Evolutionary conservation across 2,797 vertebrate species (phyloP).

Genomic region (Helostoma temminkii): DNA sequence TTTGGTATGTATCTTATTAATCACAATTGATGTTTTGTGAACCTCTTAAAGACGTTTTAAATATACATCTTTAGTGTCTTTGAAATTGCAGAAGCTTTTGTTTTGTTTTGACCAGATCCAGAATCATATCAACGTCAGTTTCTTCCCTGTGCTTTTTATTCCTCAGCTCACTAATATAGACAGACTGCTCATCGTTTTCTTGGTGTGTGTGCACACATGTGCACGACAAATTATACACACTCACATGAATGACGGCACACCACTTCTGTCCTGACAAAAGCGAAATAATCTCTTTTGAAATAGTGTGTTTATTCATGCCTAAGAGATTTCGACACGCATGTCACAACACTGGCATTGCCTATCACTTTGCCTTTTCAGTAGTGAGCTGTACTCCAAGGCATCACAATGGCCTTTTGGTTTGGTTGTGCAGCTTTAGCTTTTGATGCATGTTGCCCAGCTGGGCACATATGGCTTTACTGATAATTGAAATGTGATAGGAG

Average conservation of each 20-base stretch:
- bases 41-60: too few species aligned
- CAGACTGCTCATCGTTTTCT: constrained; percentile 25
- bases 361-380: constrained; percentile 60
- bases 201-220: neutral
- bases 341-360: constrained; percentile 64
- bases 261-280: constrained; percentile 55
- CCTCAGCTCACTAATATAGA: constrained; percentile 22
- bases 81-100: constrained; percentile 11
- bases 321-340: constrained; percentile 73
- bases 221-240: constrained; percentile 1
- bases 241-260: constrained; percentile 12
- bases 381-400: constrained; percentile 36
- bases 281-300: constrained; percentile 76
- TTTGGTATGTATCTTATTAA: too few species aligned
- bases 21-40: neutral
- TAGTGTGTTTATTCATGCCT: constrained; percentile 65
- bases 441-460: constrained; percentile 27
- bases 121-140: constrained; percentile 9
- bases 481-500: constrained; percentile 43
- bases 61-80: too few species aligned
- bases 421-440: constrained; percentile 33
- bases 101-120: constrained; percentile 6
- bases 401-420: constrained; percentile 41
- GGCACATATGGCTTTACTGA: constrained; percentile 15
- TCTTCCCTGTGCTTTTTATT: constrained; percentile 12